These are phyloP conservation scores for Lasiurus borealis DNA, from an alignment of 2,113 vertebrate species.

Conservation along the genomic window DNA sequence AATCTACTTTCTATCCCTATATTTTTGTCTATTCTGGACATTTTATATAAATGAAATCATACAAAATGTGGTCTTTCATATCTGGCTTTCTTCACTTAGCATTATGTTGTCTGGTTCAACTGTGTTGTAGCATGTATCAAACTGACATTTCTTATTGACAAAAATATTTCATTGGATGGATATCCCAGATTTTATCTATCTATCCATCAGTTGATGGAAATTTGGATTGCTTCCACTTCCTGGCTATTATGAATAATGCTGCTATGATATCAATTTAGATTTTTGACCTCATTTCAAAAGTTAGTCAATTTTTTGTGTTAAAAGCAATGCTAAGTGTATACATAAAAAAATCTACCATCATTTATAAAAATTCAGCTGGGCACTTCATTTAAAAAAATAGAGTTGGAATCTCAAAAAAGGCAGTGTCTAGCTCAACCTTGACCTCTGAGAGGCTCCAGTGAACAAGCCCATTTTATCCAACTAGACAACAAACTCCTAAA, in stretches of 20 bases:
- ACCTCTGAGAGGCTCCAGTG: background rate
- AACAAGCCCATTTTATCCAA: background rate
- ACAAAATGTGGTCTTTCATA: background rate
- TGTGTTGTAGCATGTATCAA: background rate
- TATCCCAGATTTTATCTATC: background rate
- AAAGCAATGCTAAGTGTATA: background rate
- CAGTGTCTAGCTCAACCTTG: background rate
- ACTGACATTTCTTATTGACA: background rate
- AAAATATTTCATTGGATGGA: background rate
- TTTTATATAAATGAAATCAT: background rate
- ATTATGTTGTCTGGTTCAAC: background rate
- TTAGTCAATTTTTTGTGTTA: conserved; percentile 17
- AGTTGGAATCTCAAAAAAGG: background rate
- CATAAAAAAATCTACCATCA: background rate
- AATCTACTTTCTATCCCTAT: background rate
- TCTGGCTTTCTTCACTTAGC: background rate
- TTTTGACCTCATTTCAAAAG: conserved; percentile 35
- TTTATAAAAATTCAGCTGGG: background rate
- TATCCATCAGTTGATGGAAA: background rate
- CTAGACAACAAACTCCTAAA: background rate
- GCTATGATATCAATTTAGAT: background rate
- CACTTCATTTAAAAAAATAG: background rate
- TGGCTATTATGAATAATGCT: background rate
- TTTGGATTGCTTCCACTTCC: background rate
- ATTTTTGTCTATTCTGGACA: background rate